Conservation (phyloP, 2,888 invertebrate genomes). For the Lucinisca nassula region DNA sequence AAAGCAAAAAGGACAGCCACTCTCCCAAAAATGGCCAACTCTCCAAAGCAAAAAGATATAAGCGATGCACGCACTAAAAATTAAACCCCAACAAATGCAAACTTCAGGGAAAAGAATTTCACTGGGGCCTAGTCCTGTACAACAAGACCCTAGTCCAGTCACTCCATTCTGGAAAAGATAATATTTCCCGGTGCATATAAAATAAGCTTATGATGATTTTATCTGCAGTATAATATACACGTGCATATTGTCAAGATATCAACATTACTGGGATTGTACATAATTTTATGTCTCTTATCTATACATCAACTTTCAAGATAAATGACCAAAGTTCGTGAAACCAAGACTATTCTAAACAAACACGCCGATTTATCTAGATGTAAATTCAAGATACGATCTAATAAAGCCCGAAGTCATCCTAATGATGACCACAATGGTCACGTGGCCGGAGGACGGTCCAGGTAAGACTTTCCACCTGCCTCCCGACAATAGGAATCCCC, state of each 20-base stretch:
- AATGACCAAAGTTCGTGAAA: conserved; percentile 12
- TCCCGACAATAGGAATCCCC: background rate
- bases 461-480: conserved; percentile 3
- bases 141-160: too few species aligned
- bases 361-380: conserved; percentile 4
- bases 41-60: too few species aligned
- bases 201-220: background rate
- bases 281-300: conserved; percentile 11
- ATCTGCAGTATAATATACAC: background rate
- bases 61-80: too few species aligned
- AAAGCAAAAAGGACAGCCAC: too few species aligned
- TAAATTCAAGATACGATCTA: conserved; percentile 3
- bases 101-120: too few species aligned
- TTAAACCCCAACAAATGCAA: too few species aligned
- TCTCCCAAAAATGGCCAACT: too few species aligned
- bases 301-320: conserved; percentile 9
- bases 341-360: background rate
- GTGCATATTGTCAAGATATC: background rate
- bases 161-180: background rate
- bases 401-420: conserved; percentile 7
- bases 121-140: too few species aligned
- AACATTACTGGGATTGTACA: background rate
- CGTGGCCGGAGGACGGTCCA: background rate
- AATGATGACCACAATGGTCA: background rate
- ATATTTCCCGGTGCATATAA: background rate